phyloP scores from a whole-genome alignment of 2,113 vertebrate genomes.

The Pseudopodoces humilis region DNA sequence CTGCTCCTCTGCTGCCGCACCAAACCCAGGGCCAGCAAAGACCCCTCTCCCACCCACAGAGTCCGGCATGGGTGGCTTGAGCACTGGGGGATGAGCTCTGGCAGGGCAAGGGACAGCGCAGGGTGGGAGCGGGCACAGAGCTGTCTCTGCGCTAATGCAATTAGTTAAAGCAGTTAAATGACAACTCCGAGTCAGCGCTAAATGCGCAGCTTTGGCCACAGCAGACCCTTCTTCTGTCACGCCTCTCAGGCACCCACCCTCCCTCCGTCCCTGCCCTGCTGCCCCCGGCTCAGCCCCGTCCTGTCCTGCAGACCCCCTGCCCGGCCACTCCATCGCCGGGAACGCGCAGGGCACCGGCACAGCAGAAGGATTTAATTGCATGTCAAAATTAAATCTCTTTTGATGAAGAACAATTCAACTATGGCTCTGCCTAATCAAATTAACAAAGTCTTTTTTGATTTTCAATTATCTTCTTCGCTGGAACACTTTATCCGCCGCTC shows the following conservation, averaged over 20 bases:
- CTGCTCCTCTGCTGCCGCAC: neutral
- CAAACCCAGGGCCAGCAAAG: neutral
- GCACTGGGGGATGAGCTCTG: neutral
- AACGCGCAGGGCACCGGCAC: slow-evolving; percentile 57
- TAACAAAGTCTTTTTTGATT: slow-evolving; percentile 94
- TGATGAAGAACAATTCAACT: slow-evolving; percentile 88
- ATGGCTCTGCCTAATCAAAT: slow-evolving; percentile 89
- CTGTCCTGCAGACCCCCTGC: neutral
- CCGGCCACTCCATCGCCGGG: neutral
- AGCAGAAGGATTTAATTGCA: slow-evolving; percentile 84
- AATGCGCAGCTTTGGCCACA: fast-evolving
- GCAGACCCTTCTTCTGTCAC: neutral
- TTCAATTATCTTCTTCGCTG: slow-evolving; percentile 86
- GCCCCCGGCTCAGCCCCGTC: neutral
- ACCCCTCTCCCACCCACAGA: neutral
- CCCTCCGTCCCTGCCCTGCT: fast-evolving
- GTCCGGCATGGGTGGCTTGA: fast-evolving
- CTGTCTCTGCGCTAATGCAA: neutral
- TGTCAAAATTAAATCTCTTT: slow-evolving; percentile 92
- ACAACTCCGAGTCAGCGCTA: fast-evolving
- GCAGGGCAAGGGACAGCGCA: neutral
- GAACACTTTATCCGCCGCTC: slow-evolving; percentile 75
- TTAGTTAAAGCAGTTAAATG: neutral
- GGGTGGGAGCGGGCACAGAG: neutral
- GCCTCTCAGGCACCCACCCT: fast-evolving